phyloP scores from a whole-genome alignment of 2,888 invertebrate species.

The Chaetogeoica ovagalla region DNA sequence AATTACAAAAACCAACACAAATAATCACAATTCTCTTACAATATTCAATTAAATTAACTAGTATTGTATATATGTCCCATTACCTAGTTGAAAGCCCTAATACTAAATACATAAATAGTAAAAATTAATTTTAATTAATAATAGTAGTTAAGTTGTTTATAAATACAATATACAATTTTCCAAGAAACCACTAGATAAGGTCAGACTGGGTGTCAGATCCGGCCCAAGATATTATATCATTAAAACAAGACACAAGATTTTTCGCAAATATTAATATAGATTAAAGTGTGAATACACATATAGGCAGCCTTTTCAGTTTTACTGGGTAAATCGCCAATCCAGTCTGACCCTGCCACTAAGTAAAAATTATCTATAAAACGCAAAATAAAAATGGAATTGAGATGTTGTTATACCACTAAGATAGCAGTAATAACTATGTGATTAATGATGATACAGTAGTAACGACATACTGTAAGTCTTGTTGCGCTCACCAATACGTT shows the following conservation, averaged over 20 bases:
- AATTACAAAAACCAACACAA: constrained; percentile 40
- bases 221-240: too few relatives aligned
- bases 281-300: too few relatives aligned
- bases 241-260: too few relatives aligned
- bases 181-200: not conserved
- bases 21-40: constrained; percentile 47
- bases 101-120: constrained; percentile 40
- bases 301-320: too few relatives aligned
- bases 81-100: constrained; percentile 46
- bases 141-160: constrained; percentile 29
- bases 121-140: constrained; percentile 16
- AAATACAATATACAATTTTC: constrained; percentile 22
- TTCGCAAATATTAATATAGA: too few relatives aligned
- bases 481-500: constrained; percentile 43
- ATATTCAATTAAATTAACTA: constrained; percentile 49
- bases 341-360: not conserved
- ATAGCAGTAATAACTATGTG: constrained; percentile 1
- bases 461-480: constrained; percentile 42
- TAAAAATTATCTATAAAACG: constrained; percentile 20
- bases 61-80: constrained; percentile 51
- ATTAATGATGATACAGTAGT: constrained; percentile 16
- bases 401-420: constrained; percentile 20
- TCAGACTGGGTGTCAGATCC: too few relatives aligned
- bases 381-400: constrained; percentile 45
- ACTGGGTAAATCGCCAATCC: too few relatives aligned